phyloP scores from a whole-genome alignment of 2,888 invertebrate species.

The Nephrotoma appendiculata region DNA sequence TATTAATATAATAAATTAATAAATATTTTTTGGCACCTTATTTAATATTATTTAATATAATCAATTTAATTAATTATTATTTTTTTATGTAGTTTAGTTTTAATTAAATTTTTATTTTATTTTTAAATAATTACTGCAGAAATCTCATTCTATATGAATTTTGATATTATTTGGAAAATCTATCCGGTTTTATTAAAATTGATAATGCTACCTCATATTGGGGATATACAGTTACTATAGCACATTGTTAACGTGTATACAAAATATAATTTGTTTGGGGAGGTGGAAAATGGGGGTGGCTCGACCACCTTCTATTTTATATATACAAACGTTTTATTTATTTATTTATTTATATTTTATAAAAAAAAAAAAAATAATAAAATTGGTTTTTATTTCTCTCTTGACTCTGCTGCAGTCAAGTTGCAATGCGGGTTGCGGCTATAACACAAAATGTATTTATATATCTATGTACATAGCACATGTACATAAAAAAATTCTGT shows the following conservation, averaged over 20 bases:
- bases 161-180: background rate
- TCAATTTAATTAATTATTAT: background rate
- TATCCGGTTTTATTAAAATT: background rate
- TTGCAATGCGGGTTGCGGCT: constrained; percentile 33
- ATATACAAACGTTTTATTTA: background rate
- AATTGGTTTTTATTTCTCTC: background rate
- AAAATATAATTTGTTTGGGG: background rate
- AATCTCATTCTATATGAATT: background rate
- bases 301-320: background rate
- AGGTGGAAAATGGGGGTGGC: background rate
- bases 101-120: background rate
- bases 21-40: background rate
- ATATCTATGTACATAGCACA: constrained; percentile 7
- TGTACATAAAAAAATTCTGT: constrained; percentile 14
- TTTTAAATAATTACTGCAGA: background rate
- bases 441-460: constrained; percentile 7
- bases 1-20: background rate
- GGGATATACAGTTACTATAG: background rate
- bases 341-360: background rate
- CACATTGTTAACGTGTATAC: background rate
- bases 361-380: background rate
- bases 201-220: background rate
- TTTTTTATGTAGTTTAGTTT: no score
- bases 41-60: background rate
- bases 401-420: constrained; percentile 3